A percentile compares a stretch with the other conserved stretches of the same genome.
Conservation (phyloP, 2,888 invertebrate species). For the Ophioninae sp. region DNA sequence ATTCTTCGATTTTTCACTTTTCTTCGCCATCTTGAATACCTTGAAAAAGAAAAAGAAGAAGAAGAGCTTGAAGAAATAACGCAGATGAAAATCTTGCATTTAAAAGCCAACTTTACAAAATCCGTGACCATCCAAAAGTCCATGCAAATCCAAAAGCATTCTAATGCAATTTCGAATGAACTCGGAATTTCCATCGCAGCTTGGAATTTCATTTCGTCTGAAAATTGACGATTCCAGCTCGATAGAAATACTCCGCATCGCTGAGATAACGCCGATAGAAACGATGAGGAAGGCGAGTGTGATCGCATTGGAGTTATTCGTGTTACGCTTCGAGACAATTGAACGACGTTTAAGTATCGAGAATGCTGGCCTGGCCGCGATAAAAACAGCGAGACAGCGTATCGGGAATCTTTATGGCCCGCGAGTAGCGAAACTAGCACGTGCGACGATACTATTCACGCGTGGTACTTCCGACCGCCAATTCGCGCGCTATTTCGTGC, state of each 20-base stretch:
- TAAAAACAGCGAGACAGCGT: conserved; percentile 58
- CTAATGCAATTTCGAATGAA: not conserved
- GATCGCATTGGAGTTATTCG: conserved; percentile 55
- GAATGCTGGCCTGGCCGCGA: conserved; percentile 19
- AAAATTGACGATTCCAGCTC: not conserved
- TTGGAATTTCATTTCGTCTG: conserved; percentile 5
- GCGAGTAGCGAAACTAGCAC: conserved; percentile 48
- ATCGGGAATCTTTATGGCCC: conserved; percentile 65
- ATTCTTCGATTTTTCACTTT: no score
- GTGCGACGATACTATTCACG: conserved; percentile 19
- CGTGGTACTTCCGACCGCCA: conserved; percentile 5
- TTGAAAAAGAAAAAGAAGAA: no score
- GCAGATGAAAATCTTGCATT: no score
- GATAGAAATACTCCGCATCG: not conserved
- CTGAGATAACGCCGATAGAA: conserved; percentile 37
- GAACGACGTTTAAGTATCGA: conserved; percentile 68
- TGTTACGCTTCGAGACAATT: conserved; percentile 67
- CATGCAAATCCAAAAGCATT: not conserved
- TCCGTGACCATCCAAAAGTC: no score
- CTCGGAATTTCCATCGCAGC: not conserved
- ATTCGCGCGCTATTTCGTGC: conserved; percentile 17
- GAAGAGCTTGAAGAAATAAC: no score
- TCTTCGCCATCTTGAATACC: no score
- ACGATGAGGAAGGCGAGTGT: conserved; percentile 17
- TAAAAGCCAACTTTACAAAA: no score